These are phyloP conservation scores for Cochlearius cochlearius DNA, from an alignment of 2,113 vertebrate genomes.

Conservation along the genomic window DNA sequence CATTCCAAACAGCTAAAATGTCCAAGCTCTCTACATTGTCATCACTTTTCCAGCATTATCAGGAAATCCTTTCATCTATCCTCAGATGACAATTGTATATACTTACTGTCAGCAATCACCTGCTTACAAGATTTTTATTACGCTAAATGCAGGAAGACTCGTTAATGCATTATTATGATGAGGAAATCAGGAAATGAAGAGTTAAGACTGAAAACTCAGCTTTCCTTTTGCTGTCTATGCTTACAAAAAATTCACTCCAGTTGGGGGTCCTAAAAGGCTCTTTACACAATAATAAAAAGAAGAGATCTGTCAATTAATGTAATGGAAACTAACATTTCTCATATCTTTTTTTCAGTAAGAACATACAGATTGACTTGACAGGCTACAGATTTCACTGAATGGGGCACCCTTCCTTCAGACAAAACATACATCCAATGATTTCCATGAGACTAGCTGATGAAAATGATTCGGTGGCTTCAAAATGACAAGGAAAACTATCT, in stretches of 20 bases:
- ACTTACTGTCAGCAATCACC: constrained; percentile 7
- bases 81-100: background rate
- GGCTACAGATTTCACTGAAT: background rate
- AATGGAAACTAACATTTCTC: background rate
- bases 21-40: background rate
- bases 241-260: background rate
- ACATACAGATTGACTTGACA: background rate
- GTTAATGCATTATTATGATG: background rate
- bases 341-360: background rate
- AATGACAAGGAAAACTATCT: background rate
- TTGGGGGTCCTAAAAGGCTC: background rate
- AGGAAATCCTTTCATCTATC: background rate
- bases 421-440: background rate
- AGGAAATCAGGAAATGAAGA: background rate
- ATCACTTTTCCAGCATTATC: background rate
- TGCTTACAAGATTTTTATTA: constrained; percentile 14
- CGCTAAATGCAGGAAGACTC: background rate
- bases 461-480: background rate
- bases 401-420: background rate
- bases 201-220: background rate
- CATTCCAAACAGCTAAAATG: background rate
- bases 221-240: background rate
- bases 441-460: background rate
- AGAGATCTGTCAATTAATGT: background rate
- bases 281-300: background rate